A percentile compares a stretch with the other conserved stretches of the same genome.
Evolutionary conservation across 1,140 invertebrate genomes (phyloP).

Genomic region (Calycopis cecrops): DNA sequence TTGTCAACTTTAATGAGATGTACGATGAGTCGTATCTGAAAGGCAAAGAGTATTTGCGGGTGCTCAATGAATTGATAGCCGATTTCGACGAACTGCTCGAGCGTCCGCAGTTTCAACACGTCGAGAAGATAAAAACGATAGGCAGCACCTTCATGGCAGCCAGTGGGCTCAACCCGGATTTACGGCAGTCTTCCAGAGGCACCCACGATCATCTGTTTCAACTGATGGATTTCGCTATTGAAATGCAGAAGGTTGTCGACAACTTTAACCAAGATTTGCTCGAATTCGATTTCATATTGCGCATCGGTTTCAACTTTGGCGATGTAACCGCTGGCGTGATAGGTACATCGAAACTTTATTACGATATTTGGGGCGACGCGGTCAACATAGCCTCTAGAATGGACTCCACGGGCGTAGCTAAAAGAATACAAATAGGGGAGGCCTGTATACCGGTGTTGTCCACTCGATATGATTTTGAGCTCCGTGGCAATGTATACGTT

Average conservation of each 20-base stretch:
- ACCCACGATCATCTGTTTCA: conserved; percentile 88
- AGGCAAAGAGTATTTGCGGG: conserved; percentile 93
- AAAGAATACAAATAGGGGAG: conserved; percentile 90
- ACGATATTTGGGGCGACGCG: conserved; percentile 99
- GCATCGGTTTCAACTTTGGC: conserved; percentile 89
- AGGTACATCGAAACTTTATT: conserved; percentile 96
- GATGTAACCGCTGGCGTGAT: conserved; percentile 97
- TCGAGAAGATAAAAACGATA: conserved; percentile 99
- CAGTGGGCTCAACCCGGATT: conserved; percentile 90
- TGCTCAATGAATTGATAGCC: conserved; percentile 95
- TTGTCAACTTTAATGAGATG: conserved; percentile 96
- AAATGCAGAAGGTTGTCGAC: conserved; percentile 90
- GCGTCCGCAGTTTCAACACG: conserved; percentile 87
- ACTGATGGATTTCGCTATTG: conserved; percentile 91
- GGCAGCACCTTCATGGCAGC: conserved; percentile 98
- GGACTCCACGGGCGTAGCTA: conserved; percentile 93
- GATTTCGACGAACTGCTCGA: conserved; percentile 96
- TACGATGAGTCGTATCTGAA: conserved; percentile 96
- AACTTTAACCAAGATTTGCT: conserved; percentile 92
- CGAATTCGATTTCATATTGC: conserved; percentile 93
- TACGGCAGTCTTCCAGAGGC: conserved; percentile 77
- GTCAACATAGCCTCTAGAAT: conserved; percentile 97
- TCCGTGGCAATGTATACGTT: conserved; percentile 91
- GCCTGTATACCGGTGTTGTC: conserved; percentile 81
- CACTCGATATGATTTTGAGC: conserved; percentile 86